Evolutionary conservation across 2,888 invertebrate species (phyloP), one percentile per base, ranked within the genome.

Genomic region (Agriopis leucophaearia): DNA sequence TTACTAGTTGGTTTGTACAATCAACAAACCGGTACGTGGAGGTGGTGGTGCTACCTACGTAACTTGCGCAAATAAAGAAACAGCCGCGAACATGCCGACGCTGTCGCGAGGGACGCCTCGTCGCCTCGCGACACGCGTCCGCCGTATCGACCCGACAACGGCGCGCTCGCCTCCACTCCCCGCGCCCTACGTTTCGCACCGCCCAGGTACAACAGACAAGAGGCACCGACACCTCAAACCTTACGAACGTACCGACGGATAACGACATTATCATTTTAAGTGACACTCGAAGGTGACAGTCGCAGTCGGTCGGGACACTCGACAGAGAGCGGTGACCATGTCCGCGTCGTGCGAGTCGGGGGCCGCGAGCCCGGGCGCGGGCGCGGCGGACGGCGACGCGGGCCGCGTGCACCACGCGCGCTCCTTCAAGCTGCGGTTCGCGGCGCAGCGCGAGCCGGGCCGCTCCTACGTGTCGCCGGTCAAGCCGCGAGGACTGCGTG

Each of bases 381-480:
- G 16, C 12, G 55, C 58, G 45, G 62, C 65, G 48, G 60, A 27
- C 44, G 42, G 52, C 9, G 50, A 44, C 45, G 16, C 42, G 56
- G 50, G 55, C 38, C 40, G 64, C 55, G 47, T 27, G 54, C 64
- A 45, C 15, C 68, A 68, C 63, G 50, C 68, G 64, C 68, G 64
- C 64, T 70, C 73, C 70, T 74, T 62, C 71, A 70, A 74, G 74
- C 71, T 74, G 70, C 74, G 74, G 38, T 74, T 74, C 78, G 91
- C 91, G 64, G 73, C 86, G n/a, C 85, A 82, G 70, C 85, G 88
- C 64, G 92, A 92, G 81, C 85, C 78, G 52, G 94, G 94, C 47
- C 91, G 91, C 77, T 94, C 93, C 15, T 77, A 88, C 78, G 83
- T 90, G 59, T 91, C 92, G 12, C 83, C 84, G 16, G 83, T 88